Base-by-base conservation (phyloP, 2,888 invertebrate genomes). In the Agrochola circellaris region DNA sequence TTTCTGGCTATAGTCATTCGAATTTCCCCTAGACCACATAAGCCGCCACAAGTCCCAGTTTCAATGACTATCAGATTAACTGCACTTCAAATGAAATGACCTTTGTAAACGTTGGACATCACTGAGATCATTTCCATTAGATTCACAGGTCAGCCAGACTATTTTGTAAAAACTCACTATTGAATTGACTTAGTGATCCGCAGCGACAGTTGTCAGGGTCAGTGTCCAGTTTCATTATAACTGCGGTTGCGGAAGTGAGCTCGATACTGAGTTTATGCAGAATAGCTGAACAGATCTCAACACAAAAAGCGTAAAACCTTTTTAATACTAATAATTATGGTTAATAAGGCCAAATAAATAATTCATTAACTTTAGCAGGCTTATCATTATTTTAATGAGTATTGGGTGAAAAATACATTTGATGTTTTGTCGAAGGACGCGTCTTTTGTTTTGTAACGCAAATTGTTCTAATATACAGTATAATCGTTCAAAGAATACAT, bases 351-450 rank as follows among this genome's bases (percentile, higher is more conserved):
- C 93, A 95, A 94, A 93, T 94, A 93, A 93, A 88, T 83, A 86
- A 88, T 86, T 88, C 81, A 88, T 93, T 94, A 93, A 91, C 93
- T 92, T 91, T 90, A 95, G 95, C 95, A 96, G 95, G 95, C 94
- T 95, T 94, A 93, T 93, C 92, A 92, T 88, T 92, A 93, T 91
- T 91, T 93, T 93, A 92, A 91, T 96, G 96, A 96, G 96, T 96
- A 96, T 96, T 96, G 96, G 96, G 96, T 96, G 96, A 96, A 96
- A 96, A 96, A 95, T 96, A 96, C 96, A 95, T 96, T 93, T 94
- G 94, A 94, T 93, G 93, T 90, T 93, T 92, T 90, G 94, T 93
- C 93, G 91, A 91, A 91, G 89, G 92, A 93, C 94, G 93, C 93
- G 93, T 94, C 91, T 91, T 45, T 88, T 88, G 90, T 76, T 92